Evolutionary conservation across 1,140 invertebrate genomes (phyloP).

Genomic region (Phortica variegata): DNA sequence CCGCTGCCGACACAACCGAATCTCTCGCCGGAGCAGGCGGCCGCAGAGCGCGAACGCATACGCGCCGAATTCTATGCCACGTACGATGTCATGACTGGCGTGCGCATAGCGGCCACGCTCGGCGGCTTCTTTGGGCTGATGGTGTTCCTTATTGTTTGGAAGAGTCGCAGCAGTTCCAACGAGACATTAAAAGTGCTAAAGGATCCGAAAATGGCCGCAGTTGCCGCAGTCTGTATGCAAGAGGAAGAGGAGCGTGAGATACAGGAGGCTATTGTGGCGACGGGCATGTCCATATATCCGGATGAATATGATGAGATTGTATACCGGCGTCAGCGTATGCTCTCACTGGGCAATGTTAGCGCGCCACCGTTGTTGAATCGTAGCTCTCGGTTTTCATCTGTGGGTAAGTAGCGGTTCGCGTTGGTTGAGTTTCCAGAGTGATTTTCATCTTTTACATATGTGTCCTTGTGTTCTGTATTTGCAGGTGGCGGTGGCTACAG

Average conservation of each 20-base stretch:
- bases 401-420: slow-evolving; percentile 55
- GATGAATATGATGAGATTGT: slow-evolving; percentile 61
- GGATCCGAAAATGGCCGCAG: slow-evolving; percentile 66
- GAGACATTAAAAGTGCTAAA: slow-evolving; percentile 64
- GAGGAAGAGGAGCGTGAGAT: slow-evolving; percentile 75
- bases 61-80: slow-evolving; percentile 81
- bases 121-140: slow-evolving; percentile 86
- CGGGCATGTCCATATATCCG: slow-evolving; percentile 60
- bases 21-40: slow-evolving; percentile 38
- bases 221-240: slow-evolving; percentile 72
- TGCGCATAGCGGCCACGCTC: slow-evolving; percentile 82
- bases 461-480: slow-evolving; percentile 3
- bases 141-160: slow-evolving; percentile 84
- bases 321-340: slow-evolving; percentile 59
- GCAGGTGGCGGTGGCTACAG: slow-evolving; percentile 62
- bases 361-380: slow-evolving; percentile 58
- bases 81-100: slow-evolving; percentile 88
- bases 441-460: not conserved
- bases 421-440: not conserved
- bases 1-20: slow-evolving; percentile 38
- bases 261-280: slow-evolving; percentile 71
- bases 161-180: slow-evolving; percentile 74
- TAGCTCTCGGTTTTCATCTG: slow-evolving; percentile 66
- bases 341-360: slow-evolving; percentile 59
- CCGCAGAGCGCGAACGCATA: slow-evolving; percentile 62